Evolutionary conservation across 1,140 invertebrate genomes (phyloP), one percentile per base, ranked within the genome.

Genomic region (Tetramorium simillimum): DNA sequence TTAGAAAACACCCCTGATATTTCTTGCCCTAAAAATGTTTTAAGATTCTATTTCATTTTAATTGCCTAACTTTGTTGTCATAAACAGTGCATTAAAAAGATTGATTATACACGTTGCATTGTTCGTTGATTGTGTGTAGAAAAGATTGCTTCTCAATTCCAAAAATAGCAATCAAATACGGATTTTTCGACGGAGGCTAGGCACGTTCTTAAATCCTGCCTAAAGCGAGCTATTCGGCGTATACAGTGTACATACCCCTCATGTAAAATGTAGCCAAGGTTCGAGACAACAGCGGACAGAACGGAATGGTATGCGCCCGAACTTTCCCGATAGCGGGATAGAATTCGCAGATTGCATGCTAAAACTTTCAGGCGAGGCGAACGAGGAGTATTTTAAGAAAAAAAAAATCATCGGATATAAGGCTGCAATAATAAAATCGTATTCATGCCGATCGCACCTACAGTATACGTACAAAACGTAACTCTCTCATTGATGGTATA

Each of bases 291-390:
- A 89, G 82, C 53, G 73, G 46, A 87, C 60, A 67, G 70, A 63
- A 18, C 18, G 18, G 43, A 76, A 75, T 58, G 28, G 69, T 69
- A 86, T 28, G 46, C 58, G 65, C 56, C 46, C 24, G 40, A 33
- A 77, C 75, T 88, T 80, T 53, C 28, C 62, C 77, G 86, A 90
- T 88, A 89, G 49, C 37, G 49, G 49, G 63, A 84, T 51, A 73
- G 85, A 87, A 84, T 69, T 87, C 69, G 62, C 76, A 89, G 90
- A 91, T 91, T 91, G 85, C 90, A 89, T 78, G 78, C 67, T 90
- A 81, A 91, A 91, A 90, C 85, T 91, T 91, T 91, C 81, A 91
- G 40, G 63, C 58, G 3, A 85, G n/a, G 14, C 10, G 43, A 62
- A 77, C 40, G 58, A 80, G 43, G 43, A 73, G 40, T 70, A 53